Evolutionary conservation across 2,797 vertebrate species (phyloP).

Genomic region (Leptatherina wallacei): DNA sequence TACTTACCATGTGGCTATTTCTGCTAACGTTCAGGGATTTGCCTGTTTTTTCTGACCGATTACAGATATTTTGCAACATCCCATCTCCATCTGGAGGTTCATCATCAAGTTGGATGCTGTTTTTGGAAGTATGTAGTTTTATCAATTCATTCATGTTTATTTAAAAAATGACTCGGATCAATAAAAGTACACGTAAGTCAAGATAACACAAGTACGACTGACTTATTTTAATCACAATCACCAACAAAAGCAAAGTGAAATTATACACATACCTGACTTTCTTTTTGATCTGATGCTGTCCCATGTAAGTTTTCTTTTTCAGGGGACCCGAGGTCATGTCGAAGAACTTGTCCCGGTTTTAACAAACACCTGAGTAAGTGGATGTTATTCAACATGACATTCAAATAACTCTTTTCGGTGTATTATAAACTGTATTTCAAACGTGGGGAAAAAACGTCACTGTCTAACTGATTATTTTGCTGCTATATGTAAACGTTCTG

Average conservation of each 20-base stretch:
- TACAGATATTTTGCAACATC: conserved; percentile 20
- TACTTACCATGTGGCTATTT: conserved; percentile 54
- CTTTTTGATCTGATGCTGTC: conserved; percentile 81
- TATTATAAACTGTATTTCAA: conserved; percentile 12
- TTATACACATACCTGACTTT: conserved; percentile 66
- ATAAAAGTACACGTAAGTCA: too few species aligned
- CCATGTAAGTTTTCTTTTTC: conserved; percentile 82
- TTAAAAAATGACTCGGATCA: too few species aligned
- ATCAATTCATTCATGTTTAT: background rate
- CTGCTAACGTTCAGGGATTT: conserved; percentile 9
- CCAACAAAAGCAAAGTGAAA: background rate
- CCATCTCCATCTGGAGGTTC: conserved; percentile 53
- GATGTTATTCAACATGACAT: conserved; percentile 54
- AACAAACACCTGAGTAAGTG: conserved; percentile 13
- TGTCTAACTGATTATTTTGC: background rate
- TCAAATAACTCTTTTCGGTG: background rate
- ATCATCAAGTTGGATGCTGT: conserved; percentile 51
- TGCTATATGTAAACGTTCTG: conserved; percentile 5
- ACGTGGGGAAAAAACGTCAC: background rate
- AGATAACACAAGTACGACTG: background rate
- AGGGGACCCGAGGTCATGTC: conserved; percentile 58
- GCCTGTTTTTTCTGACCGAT: conserved; percentile 35
- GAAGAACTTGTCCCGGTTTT: background rate
- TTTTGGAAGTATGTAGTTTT: background rate
- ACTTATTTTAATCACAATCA: background rate